Conservation (phyloP, 1,140 invertebrate species). For the Drosophila ananassae region DNA sequence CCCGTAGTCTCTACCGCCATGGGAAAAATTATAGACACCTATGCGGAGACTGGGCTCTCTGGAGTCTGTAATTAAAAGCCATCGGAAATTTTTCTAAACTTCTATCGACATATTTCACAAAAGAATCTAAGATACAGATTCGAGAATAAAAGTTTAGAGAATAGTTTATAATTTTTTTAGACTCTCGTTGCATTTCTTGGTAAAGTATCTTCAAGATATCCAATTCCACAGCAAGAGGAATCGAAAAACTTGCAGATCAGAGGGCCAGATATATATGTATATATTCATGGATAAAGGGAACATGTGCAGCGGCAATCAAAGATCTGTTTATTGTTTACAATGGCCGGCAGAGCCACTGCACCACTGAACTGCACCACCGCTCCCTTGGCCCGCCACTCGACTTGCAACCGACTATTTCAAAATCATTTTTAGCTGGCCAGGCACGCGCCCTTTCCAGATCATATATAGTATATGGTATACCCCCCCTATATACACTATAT, state of each 20-base stretch:
- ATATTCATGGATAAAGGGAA: slow-evolving; percentile 8
- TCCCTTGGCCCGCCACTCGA: background rate
- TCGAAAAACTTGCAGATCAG: background rate
- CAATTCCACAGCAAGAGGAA: background rate
- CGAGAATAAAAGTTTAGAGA: no score
- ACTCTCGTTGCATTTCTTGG: background rate
- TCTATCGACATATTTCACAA: no score
- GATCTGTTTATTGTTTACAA: slow-evolving; percentile 77
- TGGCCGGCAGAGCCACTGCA: slow-evolving; percentile 21
- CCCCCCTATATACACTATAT: background rate
- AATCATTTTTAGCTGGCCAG: slow-evolving; percentile 42
- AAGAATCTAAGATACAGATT: no score
- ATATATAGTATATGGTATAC: background rate
- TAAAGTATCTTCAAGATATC: background rate
- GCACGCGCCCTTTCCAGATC: slow-evolving; percentile 29
- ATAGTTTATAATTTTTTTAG: no score
- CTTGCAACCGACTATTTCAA: background rate
- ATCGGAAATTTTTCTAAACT: no score
- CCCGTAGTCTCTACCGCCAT: slow-evolving; percentile 7
- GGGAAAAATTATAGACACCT: background rate
- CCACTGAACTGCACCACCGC: slow-evolving; percentile 3
- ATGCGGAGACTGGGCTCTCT: background rate
- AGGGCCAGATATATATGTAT: background rate
- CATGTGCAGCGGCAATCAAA: slow-evolving; percentile 52
- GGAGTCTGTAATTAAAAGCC: background rate